Evolutionary conservation across 1,140 invertebrate genomes (phyloP).

Genomic region (Caerostris extrusa): DNA sequence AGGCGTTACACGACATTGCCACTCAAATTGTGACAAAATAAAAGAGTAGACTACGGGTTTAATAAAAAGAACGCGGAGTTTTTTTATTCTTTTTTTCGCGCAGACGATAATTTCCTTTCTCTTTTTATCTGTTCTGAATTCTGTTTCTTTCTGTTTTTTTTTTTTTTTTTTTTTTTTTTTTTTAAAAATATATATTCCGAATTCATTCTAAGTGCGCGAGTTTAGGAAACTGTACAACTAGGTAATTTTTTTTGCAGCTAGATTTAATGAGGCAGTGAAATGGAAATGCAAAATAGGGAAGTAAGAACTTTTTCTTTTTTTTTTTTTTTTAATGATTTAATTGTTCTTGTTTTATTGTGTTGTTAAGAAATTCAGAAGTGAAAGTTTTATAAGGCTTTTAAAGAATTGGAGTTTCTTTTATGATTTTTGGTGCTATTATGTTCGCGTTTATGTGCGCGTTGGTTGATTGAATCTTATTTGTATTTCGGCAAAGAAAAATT

Average conservation of each 20-base stretch:
- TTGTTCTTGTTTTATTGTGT: neutral
- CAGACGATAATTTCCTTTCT: slow-evolving; percentile 9
- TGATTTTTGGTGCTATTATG: too few relatives aligned
- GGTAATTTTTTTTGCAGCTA: neutral
- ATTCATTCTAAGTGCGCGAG: neutral
- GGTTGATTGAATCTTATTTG: too few relatives aligned
- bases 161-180: too few relatives aligned
- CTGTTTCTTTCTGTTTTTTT: neutral
- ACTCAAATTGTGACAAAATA: slow-evolving; percentile 66
- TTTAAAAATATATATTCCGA: neutral
- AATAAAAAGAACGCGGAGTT: neutral
- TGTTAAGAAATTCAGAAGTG: neutral
- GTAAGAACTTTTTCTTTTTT: neutral
- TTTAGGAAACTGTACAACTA: neutral
- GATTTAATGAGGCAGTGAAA: slow-evolving; percentile 13
- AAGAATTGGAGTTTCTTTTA: neutral
- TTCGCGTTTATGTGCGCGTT: too few relatives aligned
- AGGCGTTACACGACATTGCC: slow-evolving; percentile 71
- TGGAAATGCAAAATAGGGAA: neutral
- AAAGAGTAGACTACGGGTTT: neutral
- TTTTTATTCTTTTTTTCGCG: neutral
- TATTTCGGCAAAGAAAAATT: too few relatives aligned
- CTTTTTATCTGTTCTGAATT: neutral
- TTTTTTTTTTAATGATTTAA: neutral
- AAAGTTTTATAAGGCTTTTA: neutral